Base-by-base conservation (phyloP, 2,888 invertebrate genomes). In the Mesodorylaimus sp. region DNA sequence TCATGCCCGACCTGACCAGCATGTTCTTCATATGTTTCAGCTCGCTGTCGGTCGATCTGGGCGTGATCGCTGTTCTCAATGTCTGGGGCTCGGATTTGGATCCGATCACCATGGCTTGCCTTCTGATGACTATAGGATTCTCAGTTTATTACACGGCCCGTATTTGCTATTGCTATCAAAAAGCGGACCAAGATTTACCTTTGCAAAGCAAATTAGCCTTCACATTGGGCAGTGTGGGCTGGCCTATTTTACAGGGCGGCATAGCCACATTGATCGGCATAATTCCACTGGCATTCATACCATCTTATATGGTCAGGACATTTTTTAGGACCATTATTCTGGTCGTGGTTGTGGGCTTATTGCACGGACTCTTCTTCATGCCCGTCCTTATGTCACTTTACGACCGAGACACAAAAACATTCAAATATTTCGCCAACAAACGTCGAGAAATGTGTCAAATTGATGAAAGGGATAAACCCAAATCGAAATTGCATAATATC, bases 61-160 rank as follows among this genome's bases (percentile, higher is more conserved):
- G 91, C 1, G 89, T 91, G 0, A 81, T 87, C 2, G 89, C 89
- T 7, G 89, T 87, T 73, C 89, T 91, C 89, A 83, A 88, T 0
- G 72, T 89, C 26, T 91, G 89, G 89, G 80, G 80, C 58, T 88
- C 91, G 7, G 86, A 86, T 63, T 73, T 91, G 50, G 44, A 43
- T 26, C 44, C 44, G 27, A 43, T 26, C 27, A 43, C 44, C 44
- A 88, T 88, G 87, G 87, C 88, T 53, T 87, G 88, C 66, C 74
- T 91, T 49, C 89, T 91, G 58, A 89, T 91, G 88, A 89, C 89
- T 66, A 88, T 91, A 54, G 91, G 89, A 48, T 89, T 89, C 72
- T 87, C 86, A 5, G 88, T 91, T 1, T 89, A 89, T 64, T 89
- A 87, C 66, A 86, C 88, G 0, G 89, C 88, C 10, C 24, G 44